Evolutionary conservation across 2,797 vertebrate genomes (phyloP).

Genomic region (Tragopan temminckii): DNA sequence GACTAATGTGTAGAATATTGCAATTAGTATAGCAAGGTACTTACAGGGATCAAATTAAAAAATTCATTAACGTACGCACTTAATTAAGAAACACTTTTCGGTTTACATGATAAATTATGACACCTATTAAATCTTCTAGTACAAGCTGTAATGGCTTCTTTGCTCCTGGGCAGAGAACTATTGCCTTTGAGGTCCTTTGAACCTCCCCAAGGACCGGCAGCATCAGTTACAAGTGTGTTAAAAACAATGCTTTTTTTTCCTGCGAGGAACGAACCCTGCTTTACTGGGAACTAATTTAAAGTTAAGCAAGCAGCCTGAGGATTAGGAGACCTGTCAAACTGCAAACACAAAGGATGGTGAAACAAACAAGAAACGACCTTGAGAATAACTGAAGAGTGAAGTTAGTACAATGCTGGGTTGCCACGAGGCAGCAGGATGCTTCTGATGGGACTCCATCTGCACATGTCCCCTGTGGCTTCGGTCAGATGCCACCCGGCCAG

Average conservation of each 20-base stretch:
- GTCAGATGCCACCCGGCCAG: fast-evolving
- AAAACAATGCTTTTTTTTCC: conserved; percentile 74
- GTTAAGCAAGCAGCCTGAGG: conserved; percentile 52
- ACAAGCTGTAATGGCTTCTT: conserved; percentile 95
- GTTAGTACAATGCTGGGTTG: not conserved
- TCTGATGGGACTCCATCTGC: not conserved
- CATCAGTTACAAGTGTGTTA: conserved; percentile 85
- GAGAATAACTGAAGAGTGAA: not conserved
- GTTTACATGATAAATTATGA: conserved; percentile 99
- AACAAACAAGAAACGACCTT: conserved; percentile 75
- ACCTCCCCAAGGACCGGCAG: conserved; percentile 86
- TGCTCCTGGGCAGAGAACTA: conserved; percentile 91
- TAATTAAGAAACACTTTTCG: conserved; percentile 99
- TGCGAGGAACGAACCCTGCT: conserved; percentile 28
- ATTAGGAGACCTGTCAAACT: conserved; percentile 11
- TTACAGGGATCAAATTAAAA: conserved; percentile 99
- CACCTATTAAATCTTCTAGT: conserved; percentile 99
- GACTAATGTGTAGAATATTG: conserved; percentile 99
- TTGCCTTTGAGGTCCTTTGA: conserved; percentile 89
- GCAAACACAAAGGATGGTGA: not conserved
- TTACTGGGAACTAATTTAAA: conserved; percentile 67
- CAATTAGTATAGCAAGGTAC: conserved; percentile 99
- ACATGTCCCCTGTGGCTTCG: fast-evolving
- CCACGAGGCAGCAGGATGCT: fast-evolving
- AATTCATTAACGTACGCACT: conserved; percentile 99